Base-by-base conservation (phyloP, 2,113 vertebrate species). In the Hippocampus guttulatus region DNA sequence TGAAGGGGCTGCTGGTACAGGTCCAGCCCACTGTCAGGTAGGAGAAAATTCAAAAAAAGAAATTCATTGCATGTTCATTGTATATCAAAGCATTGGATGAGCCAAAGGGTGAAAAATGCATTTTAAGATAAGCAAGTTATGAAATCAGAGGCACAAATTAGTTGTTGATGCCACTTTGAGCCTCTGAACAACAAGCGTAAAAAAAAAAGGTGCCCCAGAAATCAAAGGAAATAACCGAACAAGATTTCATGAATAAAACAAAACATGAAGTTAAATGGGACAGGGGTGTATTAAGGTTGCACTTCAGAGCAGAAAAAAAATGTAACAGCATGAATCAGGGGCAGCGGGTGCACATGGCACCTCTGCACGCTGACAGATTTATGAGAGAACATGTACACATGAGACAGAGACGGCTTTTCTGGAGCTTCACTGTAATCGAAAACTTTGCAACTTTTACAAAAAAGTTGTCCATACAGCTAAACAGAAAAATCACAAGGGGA, bases 121-220 rank as follows among this genome's bases (percentile, higher is more conserved):
- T 64, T 72, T 73, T 68, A 74, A 55, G 68, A 38, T 64, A 60
- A 78, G 51, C 27, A 73, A 64, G 64, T 18, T 38, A 30, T n/a
- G 8, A 61, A 77, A 65, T 15, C 60, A 6, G 33, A 83, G 58
- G 73, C 71, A 62, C 64, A 76, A 85, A 85, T 77, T 0, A 78
- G 70, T 73, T 80, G 60, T 64, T 77, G 8, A 12, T 81, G 74
- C 67, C 68, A 11, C 14, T 18, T 43, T 21, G 49, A 18, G 58
- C 64, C n/a, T 81, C 67, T 79, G 40, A 80, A 82, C 66, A 69
- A 66, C 51, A 75, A 61, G 62, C 40, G 14, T 66, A 47, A 75
- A 77, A 33, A 33, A 74, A 23, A 76, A 30, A 79, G 75, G 71
- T 88, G 83, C 88, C 76, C 81, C 67, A 85, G 81, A 90, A 87